Evolutionary conservation across 1,140 invertebrate genomes (phyloP).

Genomic region (Brachionus plicatilis): DNA sequence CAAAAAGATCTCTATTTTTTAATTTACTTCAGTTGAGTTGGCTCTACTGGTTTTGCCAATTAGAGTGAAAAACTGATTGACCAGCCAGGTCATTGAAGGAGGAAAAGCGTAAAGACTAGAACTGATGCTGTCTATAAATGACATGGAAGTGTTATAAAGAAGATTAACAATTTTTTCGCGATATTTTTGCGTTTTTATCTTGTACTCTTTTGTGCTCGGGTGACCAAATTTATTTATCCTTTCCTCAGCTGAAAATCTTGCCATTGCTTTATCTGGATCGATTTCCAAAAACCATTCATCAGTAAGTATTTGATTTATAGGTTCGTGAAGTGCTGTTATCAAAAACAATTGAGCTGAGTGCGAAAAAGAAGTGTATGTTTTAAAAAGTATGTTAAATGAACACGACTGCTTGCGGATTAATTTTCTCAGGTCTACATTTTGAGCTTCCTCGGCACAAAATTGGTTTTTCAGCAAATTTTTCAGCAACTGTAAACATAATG

Average conservation of each 20-base stretch:
- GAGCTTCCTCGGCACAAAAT: slow-evolving; percentile 59
- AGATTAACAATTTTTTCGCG: slow-evolving; percentile 66
- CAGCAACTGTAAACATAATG: slow-evolving; percentile 69
- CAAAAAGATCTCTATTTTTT: slow-evolving; percentile 48
- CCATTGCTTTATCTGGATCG: slow-evolving; percentile 76
- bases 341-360: slow-evolving; percentile 85
- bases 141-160: slow-evolving; percentile 70
- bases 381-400: slow-evolving; percentile 82
- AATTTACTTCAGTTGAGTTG: slow-evolving; percentile 61
- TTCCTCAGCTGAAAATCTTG: slow-evolving; percentile 68
- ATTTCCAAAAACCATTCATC: slow-evolving; percentile 86
- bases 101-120: slow-evolving; percentile 88
- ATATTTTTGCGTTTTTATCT: slow-evolving; percentile 68
- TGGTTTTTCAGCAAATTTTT: slow-evolving; percentile 76
- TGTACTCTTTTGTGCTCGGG: slow-evolving; percentile 62
- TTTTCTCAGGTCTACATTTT: slow-evolving; percentile 73
- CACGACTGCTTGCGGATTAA: slow-evolving; percentile 75
- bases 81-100: slow-evolving; percentile 62
- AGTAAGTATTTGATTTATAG: slow-evolving; percentile 83
- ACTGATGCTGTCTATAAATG: slow-evolving; percentile 75
- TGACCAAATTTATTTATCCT: slow-evolving; percentile 57
- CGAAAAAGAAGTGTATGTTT: slow-evolving; percentile 79
- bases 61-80: slow-evolving; percentile 60
- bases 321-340: slow-evolving; percentile 79
- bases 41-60: slow-evolving; percentile 52